Evolutionary conservation across 1,140 invertebrate genomes (phyloP).

Genomic region (roundworm (Caenorhabditis elegans)): WBcel235 BX284602.5:7040501-7041000

Average conservation of each 20-base stretch:
- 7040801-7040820: constrained; percentile 72
- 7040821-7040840: constrained; percentile 70
- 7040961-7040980: neutral
- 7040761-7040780: constrained; percentile 73
- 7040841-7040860: constrained; percentile 80
- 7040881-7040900: constrained; percentile 72
- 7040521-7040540: constrained; percentile 84
- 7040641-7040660: constrained; percentile 49
- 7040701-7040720: constrained; percentile 36
- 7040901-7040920: constrained; percentile 50
- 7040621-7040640: constrained; percentile 56
- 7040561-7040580: constrained; percentile 91
- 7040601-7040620: constrained; percentile 67
- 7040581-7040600: constrained; percentile 84
- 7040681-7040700: neutral
- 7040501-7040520: constrained; percentile 88
- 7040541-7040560: constrained; percentile 82
- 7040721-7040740: constrained; percentile 79
- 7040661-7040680: constrained; percentile 64
- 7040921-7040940: constrained; percentile 19
- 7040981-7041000: neutral
- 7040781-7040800: constrained; percentile 78
- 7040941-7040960: neutral
- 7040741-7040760: constrained; percentile 78
- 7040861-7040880: constrained; percentile 81